Evolutionary conservation across 2,888 invertebrate species (phyloP), one percentile per base, ranked within the genome.

Genomic region (Druceiella hillmani): DNA sequence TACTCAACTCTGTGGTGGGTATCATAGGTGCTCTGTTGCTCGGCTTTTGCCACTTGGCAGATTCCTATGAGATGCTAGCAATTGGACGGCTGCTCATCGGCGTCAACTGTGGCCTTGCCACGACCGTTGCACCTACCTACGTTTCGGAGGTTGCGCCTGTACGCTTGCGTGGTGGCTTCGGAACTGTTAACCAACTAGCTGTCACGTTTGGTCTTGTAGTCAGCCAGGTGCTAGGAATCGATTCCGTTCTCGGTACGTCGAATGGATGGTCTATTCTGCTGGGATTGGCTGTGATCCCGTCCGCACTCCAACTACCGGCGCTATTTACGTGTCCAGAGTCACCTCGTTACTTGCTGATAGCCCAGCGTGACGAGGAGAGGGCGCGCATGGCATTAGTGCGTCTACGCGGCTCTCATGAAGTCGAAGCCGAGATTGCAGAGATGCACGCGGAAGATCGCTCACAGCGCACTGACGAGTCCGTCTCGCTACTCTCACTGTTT

Each of bases 11-110:
- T 33, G 59, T 74, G 2, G 66, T 82, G 39, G 83, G 83, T 9
- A 67, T 84, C 12, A 51, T 76, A 9, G 83, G 81, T 17, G 81
- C 78, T 7, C 65, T 67, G 14, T 61, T 83, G 26, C 82, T 84
- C 82, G 81, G 76, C 24, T 73, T 79, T 52, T 79, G 81, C 50
- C 75, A 79, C 57, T 55, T 70, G 15, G 73, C 75, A n/a, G 56
- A 60, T 38, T 80, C 81, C 4, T 79, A 79, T 30, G 83, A 81
- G 59, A 74, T 83, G 74, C 71, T 84, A 42, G 81, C 84, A 47
- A 69, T 82, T 40, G 85, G 86, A 17, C 68, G 86, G 48, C 75
- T 86, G 49, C 61, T 86, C 34, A 81, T 86, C 42, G 87, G 87
- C 26, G 68, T 87, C 50, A 82, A 83, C 58, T 83, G 83, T 60